Base-by-base conservation (phyloP, 2,797 vertebrate species). In the Pygocentrus nattereri region DNA sequence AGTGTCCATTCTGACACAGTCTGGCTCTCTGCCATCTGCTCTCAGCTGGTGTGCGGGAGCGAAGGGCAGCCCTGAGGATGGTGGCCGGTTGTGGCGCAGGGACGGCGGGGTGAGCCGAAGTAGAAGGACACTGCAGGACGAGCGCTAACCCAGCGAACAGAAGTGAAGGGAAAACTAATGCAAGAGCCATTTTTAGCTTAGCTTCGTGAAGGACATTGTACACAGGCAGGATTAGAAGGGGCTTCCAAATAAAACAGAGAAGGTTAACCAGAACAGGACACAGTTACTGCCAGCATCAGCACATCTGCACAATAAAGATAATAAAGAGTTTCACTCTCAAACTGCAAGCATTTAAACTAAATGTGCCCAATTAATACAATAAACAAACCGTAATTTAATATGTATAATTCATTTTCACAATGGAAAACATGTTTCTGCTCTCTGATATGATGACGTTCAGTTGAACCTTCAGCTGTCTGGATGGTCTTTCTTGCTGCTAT, bases 81-180 rank as follows among this genome's bases (percentile, higher is more conserved):
- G 27, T 65, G 50, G 72, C 49, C 59, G 16, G 18, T 50, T 74
- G 80, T 73, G 61, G 74, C 47, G 38, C 74, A 76, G 68, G 74
- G 74, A 84, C 73, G 73, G 65, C 38, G 25, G 59, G 41, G 65
- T 81, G 65, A 67, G 67, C 8, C 41, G 10, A 41, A 41, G 61
- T 50, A 73, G 72, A 84, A 84, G 78, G 74, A 25, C 78, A 77
- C 21, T 8, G 18, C 52, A 61, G 74, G 82, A 76, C 74, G 73
- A 76, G 78, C 18, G 68, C 58, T 80, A 76, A 77, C 38, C 78
- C 44, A 50, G 74, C 27, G 8, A 72, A 73, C 58, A 47, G 44
- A 52, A 77, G 78, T 76, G 74, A 81, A 84, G 78, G 82, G 78
- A 80, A 77, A 84, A 77, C 49, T 72, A 76, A 84, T 64, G 73